Conservation (phyloP, 2,113 vertebrate genomes). For the Platysteira castanea region DNA sequence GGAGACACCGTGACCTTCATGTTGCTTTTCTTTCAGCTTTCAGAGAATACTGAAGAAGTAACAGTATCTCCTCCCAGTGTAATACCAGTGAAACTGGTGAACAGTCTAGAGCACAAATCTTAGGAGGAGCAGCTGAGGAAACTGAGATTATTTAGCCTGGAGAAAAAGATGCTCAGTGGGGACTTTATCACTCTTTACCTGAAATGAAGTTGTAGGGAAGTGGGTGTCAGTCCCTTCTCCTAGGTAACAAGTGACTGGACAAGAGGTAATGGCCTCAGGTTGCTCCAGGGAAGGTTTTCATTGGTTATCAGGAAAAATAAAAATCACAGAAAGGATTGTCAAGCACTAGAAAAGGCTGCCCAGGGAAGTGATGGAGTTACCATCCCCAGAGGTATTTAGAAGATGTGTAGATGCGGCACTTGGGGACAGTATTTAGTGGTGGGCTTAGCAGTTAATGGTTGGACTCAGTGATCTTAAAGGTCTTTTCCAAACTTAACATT, state of each 20-base stretch:
- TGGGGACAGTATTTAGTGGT: not conserved
- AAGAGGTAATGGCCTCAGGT: not conserved
- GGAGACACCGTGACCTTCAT: not conserved
- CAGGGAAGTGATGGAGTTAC: not conserved
- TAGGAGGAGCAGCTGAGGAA: not conserved
- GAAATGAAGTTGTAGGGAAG: not conserved
- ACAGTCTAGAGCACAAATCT: not conserved
- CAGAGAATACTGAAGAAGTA: not conserved
- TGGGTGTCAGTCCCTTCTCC: not conserved
- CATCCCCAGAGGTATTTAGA: not conserved
- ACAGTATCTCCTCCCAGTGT: accelerated
- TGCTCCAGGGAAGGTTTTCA: not conserved
- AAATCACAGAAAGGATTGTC: not conserved
- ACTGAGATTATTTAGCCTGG: not conserved
- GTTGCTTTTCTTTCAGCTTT: not conserved
- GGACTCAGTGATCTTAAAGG: not conserved
- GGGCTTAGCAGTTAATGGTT: not conserved
- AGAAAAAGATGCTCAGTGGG: not conserved
- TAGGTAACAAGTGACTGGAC: too few species aligned
- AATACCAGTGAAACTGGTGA: not conserved
- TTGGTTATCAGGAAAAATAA: not conserved
- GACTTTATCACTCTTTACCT: not conserved
- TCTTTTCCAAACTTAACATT: not conserved
- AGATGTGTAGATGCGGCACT: too few species aligned
- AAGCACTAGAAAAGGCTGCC: not conserved